Base-by-base conservation (phyloP, 2,113 vertebrate genomes). In the Dermatemys mawii region DNA sequence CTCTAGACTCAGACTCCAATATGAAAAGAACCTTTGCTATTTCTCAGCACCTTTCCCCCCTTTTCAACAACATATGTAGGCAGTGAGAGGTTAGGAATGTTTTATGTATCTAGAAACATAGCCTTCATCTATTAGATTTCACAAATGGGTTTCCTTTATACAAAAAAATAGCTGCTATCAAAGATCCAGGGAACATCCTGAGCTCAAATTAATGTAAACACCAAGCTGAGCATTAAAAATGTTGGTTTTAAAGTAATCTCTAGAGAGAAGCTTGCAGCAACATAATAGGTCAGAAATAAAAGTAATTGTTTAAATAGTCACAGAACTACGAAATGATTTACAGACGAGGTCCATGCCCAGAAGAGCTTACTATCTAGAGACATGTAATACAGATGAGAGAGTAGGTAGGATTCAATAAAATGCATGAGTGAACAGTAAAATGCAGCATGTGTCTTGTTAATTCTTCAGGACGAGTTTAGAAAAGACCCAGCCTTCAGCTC, bases 131-230 rank as follows among this genome's bases (percentile, higher is more conserved):
- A 19, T 82, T 0, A 81, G 27, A 8, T 8, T n/a, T 78, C 79
- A 84, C 38, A 94, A 44, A 89, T 84, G 8, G 91, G 50, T 48
- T 73, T 78, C 29, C 76, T 60, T 93, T 91, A 84, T 93, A n/a
- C 54, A 78, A 94, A 94, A 79, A 27, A 92, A 96, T 94, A 96
- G 49, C 90, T 93, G 38, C 90, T 91, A 67, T 87, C 88, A 90
- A 90, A 94, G 87, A 44, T 82, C 85, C 80, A 86, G 57, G 8
- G 93, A 97, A 96, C 11, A 7, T 93, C 89, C 5, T 87, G 73
- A 97, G 91, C 84, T 86, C 84, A 93, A 96, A 96, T 94, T 96
- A 97, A 97, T 90, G 95, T 92, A 96, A 96, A 93, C 57, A 90
- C 88, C 94, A 96, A 96, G 78, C 94, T 92, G 82, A 96, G 95